A percentile compares a stretch with the other conserved stretches of the same genome.
Conservation (phyloP, 2,113 vertebrate genomes). For the Epinephelus moara region DNA sequence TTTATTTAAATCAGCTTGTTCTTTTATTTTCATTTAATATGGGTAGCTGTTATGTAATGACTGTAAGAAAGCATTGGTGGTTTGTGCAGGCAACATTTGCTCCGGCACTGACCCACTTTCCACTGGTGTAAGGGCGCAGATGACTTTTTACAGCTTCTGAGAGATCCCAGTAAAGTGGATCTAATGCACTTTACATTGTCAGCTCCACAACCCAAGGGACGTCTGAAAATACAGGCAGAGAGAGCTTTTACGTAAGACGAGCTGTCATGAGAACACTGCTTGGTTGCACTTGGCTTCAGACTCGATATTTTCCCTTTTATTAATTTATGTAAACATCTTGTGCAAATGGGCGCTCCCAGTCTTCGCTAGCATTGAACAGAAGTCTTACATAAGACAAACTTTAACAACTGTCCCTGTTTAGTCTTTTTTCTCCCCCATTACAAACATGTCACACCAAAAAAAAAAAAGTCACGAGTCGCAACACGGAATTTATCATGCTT, state of each 20-base stretch:
- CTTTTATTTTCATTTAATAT: not conserved
- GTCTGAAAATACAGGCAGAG: conserved; percentile 30
- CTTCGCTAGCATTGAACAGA: not conserved
- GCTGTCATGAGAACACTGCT: conserved; percentile 20
- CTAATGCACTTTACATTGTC: conserved; percentile 58
- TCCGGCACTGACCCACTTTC: too few species aligned
- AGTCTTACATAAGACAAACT: conserved; percentile 30
- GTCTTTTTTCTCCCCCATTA: not conserved
- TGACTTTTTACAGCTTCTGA: conserved; percentile 41
- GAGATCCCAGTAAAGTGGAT: conserved; percentile 52
- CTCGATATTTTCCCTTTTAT: conserved; percentile 17
- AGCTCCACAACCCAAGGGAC: conserved; percentile 45
- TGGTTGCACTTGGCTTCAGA: conserved; percentile 7
- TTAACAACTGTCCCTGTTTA: not conserved
- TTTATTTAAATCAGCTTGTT: conserved; percentile 38
- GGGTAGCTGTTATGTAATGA: conserved; percentile 29
- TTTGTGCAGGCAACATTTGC: not conserved
- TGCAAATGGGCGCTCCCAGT: not conserved
- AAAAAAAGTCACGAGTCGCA: not conserved
- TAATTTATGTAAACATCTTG: conserved; percentile 63
- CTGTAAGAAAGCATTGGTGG: not conserved
- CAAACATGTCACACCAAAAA: not conserved
- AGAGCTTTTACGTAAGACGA: conserved; percentile 62
- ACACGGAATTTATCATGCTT: conserved; percentile 81
- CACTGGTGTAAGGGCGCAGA: not conserved